A percentile compares a stretch with the other conserved stretches of the same genome.
These are phyloP conservation scores for Steatocranus sp. DNA, from an alignment of 2,797 vertebrate genomes.

Conservation along the genomic window DNA sequence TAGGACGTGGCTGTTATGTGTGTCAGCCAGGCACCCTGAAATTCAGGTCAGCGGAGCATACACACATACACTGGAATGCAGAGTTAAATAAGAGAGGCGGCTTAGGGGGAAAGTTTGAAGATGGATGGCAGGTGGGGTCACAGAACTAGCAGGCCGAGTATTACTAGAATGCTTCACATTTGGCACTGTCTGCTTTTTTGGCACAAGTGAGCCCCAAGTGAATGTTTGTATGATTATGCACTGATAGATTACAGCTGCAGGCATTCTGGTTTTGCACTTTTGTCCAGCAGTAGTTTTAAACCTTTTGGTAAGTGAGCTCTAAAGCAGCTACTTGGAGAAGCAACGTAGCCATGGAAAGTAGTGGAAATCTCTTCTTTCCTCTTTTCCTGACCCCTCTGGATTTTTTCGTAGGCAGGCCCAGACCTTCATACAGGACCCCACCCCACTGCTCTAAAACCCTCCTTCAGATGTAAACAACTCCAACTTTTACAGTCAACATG, in stretches of 20 bases:
- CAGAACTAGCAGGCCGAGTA: slow-evolving; percentile 10
- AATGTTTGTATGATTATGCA: not conserved
- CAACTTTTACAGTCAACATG: not conserved
- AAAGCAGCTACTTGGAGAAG: not conserved
- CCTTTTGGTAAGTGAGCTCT: not conserved
- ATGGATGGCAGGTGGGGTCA: slow-evolving; percentile 3
- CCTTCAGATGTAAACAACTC: not conserved
- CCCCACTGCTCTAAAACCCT: not conserved
- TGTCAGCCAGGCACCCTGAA: slow-evolving; percentile 52
- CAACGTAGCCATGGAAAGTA: not conserved
- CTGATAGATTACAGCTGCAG: not conserved
- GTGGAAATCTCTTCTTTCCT: not conserved
- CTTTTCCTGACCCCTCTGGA: not conserved
- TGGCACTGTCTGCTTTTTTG: not conserved
- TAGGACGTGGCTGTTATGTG: slow-evolving; percentile 45
- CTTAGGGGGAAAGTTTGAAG: not conserved
- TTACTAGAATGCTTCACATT: not conserved
- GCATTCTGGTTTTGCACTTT: not conserved
- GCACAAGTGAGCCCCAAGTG: not conserved
- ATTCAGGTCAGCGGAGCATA: slow-evolving; percentile 68
- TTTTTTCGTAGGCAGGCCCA: not conserved
- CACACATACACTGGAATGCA: slow-evolving; percentile 63
- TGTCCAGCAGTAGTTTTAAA: not conserved
- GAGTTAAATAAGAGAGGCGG: slow-evolving; percentile 64
- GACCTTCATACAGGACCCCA: not conserved